Evolutionary conservation across 2,888 invertebrate genomes (phyloP), one percentile per base, ranked within the genome.

Genomic region (Amphipyra berbera): DNA sequence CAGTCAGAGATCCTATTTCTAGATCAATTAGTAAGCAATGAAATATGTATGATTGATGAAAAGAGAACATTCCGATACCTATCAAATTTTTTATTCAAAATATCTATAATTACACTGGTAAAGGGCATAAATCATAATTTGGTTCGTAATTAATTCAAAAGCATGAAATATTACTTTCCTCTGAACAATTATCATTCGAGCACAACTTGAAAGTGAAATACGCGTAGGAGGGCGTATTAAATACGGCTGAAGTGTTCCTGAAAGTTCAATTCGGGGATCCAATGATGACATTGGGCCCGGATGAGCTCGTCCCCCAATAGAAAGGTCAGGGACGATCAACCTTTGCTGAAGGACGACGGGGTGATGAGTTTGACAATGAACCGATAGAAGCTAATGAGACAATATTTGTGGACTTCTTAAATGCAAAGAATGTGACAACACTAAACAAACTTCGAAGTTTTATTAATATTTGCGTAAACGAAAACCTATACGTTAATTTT

Each of bases 301-400:
- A 74, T 75, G 73, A 75, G 73, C 67, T 73, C 65, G 42, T 10
- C 38, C 54, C 41, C 46, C 37, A 40, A 52, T 53, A 46, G 9
- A 67, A 78, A 78, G 75, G 68, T 75, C 79, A 78, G 67, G 79
- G 79, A 61, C 68, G 21, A 47, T 6, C 21, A 45, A 59, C 54
- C 47, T 71, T 71, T 44, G 46, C 13, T 55, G 15, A 74, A 62
- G 68, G 62, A 56, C 64, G 21, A 10, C 9, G 13, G 35, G 35
- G 42, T 44, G 14, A 52, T 40, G 48, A 52, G 41, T 35, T 61
- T 61, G 38, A 15, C 55, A 41, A 49, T 38, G 13, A 55, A 52
- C 6, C 14, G 8, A 55, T 41, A 33, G 15, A 40, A 41, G 37
- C 12, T 53, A 66, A 49, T 50, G 14, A 45, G 35, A 37, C 57